phyloP scores from a whole-genome alignment of 2,888 invertebrate genomes.

The Eristalis pertinax region DNA sequence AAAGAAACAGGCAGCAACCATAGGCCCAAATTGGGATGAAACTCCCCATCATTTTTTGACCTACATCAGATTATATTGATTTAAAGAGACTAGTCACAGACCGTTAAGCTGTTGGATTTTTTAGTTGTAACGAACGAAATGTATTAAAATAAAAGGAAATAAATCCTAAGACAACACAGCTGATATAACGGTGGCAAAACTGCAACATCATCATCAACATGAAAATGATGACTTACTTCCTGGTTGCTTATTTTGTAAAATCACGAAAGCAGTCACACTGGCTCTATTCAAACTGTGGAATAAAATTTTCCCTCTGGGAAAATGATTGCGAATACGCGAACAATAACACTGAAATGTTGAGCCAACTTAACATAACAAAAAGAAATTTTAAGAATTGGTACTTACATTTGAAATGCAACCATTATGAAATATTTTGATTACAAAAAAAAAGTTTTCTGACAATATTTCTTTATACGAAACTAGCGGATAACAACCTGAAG shows the following conservation, averaged over 20 bases:
- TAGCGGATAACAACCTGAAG: not conserved
- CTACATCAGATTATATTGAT: no score
- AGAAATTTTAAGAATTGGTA: not conserved
- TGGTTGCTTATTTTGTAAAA: constrained; percentile 56
- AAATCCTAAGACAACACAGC: constrained; percentile 35
- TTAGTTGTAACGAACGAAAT: constrained; percentile 18
- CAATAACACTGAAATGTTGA: not conserved
- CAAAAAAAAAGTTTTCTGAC: no score
- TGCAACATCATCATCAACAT: constrained; percentile 45
- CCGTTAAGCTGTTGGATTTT: not conserved
- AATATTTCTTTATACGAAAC: not conserved
- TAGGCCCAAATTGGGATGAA: no score
- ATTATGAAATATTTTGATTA: no score
- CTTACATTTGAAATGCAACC: no score
- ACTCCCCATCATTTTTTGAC: no score
- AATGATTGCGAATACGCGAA: constrained; percentile 21
- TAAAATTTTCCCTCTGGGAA: constrained; percentile 44
- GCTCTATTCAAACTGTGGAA: constrained; percentile 41
- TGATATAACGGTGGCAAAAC: constrained; percentile 33
- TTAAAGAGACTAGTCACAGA: not conserved
- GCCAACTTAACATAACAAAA: not conserved
- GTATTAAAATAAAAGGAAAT: constrained; percentile 57
- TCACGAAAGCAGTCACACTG: constrained; percentile 48
- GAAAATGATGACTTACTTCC: constrained; percentile 63
- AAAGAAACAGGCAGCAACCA: no score